Evolutionary conservation across 1,140 invertebrate genomes (phyloP).

Genomic region (Chlorops oryzae): DNA sequence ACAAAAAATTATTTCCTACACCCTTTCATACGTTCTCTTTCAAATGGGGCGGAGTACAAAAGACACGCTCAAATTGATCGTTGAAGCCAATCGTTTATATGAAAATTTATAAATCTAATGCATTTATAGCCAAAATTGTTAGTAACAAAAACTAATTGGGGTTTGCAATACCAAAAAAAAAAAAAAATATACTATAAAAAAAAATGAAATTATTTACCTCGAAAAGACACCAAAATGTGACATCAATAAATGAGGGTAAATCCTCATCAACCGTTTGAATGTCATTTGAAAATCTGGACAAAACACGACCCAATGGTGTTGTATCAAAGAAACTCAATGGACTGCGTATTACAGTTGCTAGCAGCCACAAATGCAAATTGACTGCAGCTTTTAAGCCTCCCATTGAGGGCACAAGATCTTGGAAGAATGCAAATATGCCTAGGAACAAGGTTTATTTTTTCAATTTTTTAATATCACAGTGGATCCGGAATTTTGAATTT

Average conservation of each 20-base stretch:
- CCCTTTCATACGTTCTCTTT: no score
- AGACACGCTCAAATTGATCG: no score
- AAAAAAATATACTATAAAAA: neutral
- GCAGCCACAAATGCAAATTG: slow-evolving; percentile 68
- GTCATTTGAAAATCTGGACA: slow-evolving; percentile 83
- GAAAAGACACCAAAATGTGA: slow-evolving; percentile 69
- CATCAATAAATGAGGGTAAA: slow-evolving; percentile 64
- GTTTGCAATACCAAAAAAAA: slow-evolving; percentile 7
- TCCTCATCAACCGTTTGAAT: slow-evolving; percentile 64
- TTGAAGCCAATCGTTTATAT: no score
- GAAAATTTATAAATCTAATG: no score
- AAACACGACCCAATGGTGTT: slow-evolving; percentile 78
- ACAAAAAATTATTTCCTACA: no score
- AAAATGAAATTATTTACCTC: slow-evolving; percentile 58
- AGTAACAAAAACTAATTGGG: no score
- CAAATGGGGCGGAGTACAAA: no score
- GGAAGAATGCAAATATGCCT: no score
- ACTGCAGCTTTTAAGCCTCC: slow-evolving; percentile 67
- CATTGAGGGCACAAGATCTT: slow-evolving; percentile 63
- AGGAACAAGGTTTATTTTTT: no score
- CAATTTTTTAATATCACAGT: no score
- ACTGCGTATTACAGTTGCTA: slow-evolving; percentile 67
- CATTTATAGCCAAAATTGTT: no score
- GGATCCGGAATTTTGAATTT: no score
- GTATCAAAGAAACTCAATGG: slow-evolving; percentile 81